Conservation (phyloP, 2,113 vertebrate genomes). For the Cervus canadensis region DNA sequence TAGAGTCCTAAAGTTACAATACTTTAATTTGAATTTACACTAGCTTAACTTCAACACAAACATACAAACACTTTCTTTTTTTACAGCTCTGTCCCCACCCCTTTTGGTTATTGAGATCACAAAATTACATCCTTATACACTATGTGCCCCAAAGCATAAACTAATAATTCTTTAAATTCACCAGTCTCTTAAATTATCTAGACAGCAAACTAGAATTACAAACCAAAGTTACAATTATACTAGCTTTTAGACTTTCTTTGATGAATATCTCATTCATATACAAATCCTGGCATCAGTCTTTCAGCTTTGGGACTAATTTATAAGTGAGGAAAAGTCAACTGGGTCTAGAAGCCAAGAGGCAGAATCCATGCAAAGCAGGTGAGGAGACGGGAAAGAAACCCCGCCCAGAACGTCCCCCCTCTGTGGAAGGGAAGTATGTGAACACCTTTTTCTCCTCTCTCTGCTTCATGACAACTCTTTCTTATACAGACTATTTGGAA, state of each 20-base stretch:
- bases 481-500: neutral
- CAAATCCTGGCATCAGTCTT: neutral
- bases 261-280: neutral
- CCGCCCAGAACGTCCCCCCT: rapidly evolving
- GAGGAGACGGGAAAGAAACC: neutral
- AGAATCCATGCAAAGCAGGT: neutral
- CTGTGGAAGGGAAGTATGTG: rapidly evolving
- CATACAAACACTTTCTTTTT: neutral
- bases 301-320: neutral
- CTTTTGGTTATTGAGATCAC: neutral
- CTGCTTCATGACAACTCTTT: neutral
- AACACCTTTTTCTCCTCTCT: neutral
- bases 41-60: neutral
- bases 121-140: neutral
- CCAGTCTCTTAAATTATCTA: neutral
- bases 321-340: neutral
- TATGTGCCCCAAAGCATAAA: neutral
- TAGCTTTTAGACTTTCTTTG: neutral
- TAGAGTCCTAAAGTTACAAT: neutral
- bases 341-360: neutral
- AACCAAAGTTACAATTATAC: neutral
- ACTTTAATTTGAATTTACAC: neutral
- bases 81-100: neutral
- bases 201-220: neutral
- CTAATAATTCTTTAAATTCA: neutral